Conservation (phyloP, 2,888 invertebrate species). For the Caenorhabditis sulstoni region DNA sequence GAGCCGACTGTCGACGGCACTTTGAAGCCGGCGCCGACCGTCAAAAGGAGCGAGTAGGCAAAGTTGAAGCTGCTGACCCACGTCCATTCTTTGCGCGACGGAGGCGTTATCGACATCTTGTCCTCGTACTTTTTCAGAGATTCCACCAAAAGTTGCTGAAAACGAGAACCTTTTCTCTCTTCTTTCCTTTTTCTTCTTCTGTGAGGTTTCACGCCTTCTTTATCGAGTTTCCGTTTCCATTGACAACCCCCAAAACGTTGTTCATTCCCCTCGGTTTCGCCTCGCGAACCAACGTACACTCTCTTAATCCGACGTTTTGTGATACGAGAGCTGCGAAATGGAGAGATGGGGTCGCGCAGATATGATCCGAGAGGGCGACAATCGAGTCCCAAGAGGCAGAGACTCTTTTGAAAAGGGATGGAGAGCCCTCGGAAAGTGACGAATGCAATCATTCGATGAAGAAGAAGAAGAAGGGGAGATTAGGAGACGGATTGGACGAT, state of each 20-base stretch:
- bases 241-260: background rate
- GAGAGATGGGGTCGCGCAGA: constrained; percentile 42
- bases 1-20: constrained; percentile 72
- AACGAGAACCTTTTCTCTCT: constrained; percentile 7
- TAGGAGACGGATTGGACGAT: constrained; percentile 4
- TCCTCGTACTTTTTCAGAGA: constrained; percentile 73
- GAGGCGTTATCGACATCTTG: constrained; percentile 59
- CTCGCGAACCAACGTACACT: too few species aligned
- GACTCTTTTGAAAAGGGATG: constrained; percentile 9
- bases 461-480: constrained; percentile 3
- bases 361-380: constrained; percentile 25
- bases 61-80: constrained; percentile 75
- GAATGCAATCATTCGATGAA: constrained; percentile 33
- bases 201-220: too few species aligned
- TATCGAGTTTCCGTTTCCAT: background rate
- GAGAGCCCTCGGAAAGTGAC: constrained; percentile 21
- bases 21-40: constrained; percentile 74
- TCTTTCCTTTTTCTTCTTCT: background rate
- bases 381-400: constrained; percentile 29
- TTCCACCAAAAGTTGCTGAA: constrained; percentile 73
- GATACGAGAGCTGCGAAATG: constrained; percentile 5
- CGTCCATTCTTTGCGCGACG: constrained; percentile 70
- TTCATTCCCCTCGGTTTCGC: too few species aligned
- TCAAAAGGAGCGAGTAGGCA: constrained; percentile 76
- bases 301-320: constrained; percentile 22